Base-by-base conservation (phyloP, 2,113 vertebrate genomes). In the Anarhynchus alexandrinus region DNA sequence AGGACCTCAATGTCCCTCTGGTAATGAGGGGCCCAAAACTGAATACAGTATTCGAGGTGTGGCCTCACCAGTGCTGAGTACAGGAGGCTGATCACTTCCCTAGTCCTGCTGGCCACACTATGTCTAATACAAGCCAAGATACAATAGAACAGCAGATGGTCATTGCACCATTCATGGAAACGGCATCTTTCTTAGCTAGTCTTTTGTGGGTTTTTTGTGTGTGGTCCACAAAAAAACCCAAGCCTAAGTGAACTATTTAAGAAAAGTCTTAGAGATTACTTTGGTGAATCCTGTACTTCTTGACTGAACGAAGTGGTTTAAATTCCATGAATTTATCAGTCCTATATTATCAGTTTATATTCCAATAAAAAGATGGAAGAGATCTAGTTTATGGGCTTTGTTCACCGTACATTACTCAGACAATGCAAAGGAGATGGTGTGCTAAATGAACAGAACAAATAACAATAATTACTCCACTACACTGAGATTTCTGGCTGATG, bases 191-290 rank as follows among this genome's bases (percentile, higher is more conserved):
- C 15, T 18, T 22, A 77, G 30, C 23, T 64, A 73, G 51, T 45
- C 14, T 55, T 23, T 2, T 22, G 18, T 12, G 11, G 3, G 0
- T 1, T 57, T 71, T 22, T 38, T 8, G 5, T 27, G 8, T 13
- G 2, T 27, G 12, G 61, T 66, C 15, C 30, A 82, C 15, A 30
- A 61, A 55, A 61, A 16, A 34, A 51, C 6, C 6, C 21, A 85
- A 79, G 15, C 20, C 7, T 52, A 81, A 73, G 3, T 22, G 8
- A 69, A 69, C 9, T 21, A 83, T 47, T 43, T 40, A 66, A 73
- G 61, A 92, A 70, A n/a, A 8, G 21, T 15, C 26, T 61, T 47
- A 52, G 49, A 27, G 9, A 36, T 83, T 86, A 72, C 34, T 72
- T 79, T 26, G 7, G 15, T 73, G 40, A 83, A 58, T 67, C 36